Evolutionary conservation across 1,140 invertebrate species (phyloP).

Genomic region (Episyrphus balteatus): DNA sequence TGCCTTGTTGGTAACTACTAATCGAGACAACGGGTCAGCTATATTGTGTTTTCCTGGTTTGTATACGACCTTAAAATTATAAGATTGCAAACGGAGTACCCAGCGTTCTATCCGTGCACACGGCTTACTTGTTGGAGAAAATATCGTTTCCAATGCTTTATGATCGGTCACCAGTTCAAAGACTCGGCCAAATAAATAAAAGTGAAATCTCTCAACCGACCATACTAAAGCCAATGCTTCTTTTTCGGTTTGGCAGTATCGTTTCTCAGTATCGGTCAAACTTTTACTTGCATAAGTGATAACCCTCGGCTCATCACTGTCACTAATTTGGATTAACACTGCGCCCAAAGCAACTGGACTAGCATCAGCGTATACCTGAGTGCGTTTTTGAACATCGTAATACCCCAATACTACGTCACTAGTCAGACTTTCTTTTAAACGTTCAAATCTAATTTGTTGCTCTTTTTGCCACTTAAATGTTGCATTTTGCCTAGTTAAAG

Average conservation of each 20-base stretch:
- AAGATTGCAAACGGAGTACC: conserved; percentile 16
- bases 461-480: no score
- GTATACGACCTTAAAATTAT: conserved; percentile 8
- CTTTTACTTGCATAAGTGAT: conserved; percentile 22
- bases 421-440: no score
- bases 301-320: conserved; percentile 1
- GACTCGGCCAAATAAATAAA: conserved; percentile 12
- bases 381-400: no score
- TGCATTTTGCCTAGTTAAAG: conserved; percentile 8
- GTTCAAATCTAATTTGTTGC: no score
- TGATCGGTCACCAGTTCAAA: conserved; percentile 33
- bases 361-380: conserved; percentile 10
- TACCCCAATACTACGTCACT: no score
- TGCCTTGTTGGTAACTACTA: neutral
- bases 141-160: conserved; percentile 13
- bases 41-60: neutral
- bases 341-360: conserved; percentile 18
- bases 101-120: conserved; percentile 20
- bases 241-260: conserved; percentile 36
- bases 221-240: conserved; percentile 23
- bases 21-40: neutral
- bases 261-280: conserved; percentile 28
- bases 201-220: conserved; percentile 17
- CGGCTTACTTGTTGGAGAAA: conserved; percentile 12
- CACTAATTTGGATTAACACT: conserved; percentile 16